These are phyloP conservation scores for Saguinus midas DNA, from an alignment of 2,113 vertebrate genomes.

Conservation along the genomic window DNA sequence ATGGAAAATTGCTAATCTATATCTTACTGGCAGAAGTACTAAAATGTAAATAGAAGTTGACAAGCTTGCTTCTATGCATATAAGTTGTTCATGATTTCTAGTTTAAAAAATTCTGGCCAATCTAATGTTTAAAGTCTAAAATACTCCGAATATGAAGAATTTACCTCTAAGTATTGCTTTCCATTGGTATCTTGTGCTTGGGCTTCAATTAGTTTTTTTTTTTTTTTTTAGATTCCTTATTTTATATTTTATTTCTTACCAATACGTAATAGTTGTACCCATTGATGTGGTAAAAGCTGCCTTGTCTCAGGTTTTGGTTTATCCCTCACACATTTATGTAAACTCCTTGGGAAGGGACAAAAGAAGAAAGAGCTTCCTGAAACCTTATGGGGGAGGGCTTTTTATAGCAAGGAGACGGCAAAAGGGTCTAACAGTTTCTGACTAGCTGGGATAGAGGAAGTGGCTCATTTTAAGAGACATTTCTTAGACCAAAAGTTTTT, in stretches of 20 bases:
- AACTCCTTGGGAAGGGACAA: background rate
- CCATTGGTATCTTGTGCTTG: background rate
- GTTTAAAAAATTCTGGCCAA: background rate
- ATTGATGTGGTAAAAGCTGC: background rate
- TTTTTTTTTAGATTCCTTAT: background rate
- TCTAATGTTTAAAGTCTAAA: background rate
- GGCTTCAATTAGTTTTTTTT: background rate
- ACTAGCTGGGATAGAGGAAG: background rate
- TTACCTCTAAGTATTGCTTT: background rate
- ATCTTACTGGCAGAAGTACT: background rate
- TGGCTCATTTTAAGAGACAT: background rate
- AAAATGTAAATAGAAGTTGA: conserved; percentile 38
- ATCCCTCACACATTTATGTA: background rate
- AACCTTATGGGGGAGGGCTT: background rate
- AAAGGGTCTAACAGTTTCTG: background rate
- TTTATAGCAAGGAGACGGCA: background rate
- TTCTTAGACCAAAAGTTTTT: background rate
- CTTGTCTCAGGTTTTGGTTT: background rate
- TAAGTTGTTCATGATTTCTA: background rate
- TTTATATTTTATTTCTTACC: background rate
- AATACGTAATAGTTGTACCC: background rate
- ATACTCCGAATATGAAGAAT: background rate
- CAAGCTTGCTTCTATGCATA: background rate
- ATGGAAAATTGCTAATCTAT: background rate
- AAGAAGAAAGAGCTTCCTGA: background rate